Base-by-base conservation (phyloP, 2,888 invertebrate species). In the Heliconius aoede region DNA sequence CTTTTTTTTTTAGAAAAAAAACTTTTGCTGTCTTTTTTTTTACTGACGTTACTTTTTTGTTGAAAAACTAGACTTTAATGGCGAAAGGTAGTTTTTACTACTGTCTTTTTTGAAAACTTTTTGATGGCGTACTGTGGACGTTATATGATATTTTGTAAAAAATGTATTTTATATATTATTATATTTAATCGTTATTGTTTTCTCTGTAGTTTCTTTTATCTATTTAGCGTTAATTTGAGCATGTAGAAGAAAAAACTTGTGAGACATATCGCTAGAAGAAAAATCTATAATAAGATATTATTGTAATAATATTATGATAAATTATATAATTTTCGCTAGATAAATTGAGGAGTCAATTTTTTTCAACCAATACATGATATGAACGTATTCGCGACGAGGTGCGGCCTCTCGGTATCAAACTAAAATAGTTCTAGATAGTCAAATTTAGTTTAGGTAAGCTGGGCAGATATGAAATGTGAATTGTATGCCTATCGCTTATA, bases 111-210 rank as follows among this genome's bases (percentile, higher is more conserved):
- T 92, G 92, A 91, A 87, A 88, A 88, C 90, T 94, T 93, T 93
- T 88, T 85, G 82, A 73, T 67, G 76, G 78, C 76, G 82, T 86
- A 82, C 82, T 79, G 82, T 83, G 82, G 84, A 84, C 82, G 82
- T 81, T 81, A 89, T 86, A 86, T 86, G 85, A 90, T 92, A 92
- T 93, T 93, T 93, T 94, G 89, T 93, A 92, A 90, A 90, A 86
- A 85, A 88, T 90, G 89, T 94, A 93, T 92, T 93, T 93, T 93
- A 92, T 94, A 94, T 91, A 91, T 91, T 90, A 88, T 91, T 91
- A 90, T 91, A 91, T 90, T 55, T 91, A 85, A 89, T 88, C 83
- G 80, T 84, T 89, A 86, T 89, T 82, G 84, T 89, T 90, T 89
- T 30, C 84, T 82, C 85, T 88, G 86, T 89, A 89, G 86, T 85